A percentile compares a stretch with the other conserved stretches of the same genome.
These are phyloP conservation scores for Anthonomus grandis DNA, from an alignment of 1,140 invertebrate species.

Conservation along the genomic window DNA sequence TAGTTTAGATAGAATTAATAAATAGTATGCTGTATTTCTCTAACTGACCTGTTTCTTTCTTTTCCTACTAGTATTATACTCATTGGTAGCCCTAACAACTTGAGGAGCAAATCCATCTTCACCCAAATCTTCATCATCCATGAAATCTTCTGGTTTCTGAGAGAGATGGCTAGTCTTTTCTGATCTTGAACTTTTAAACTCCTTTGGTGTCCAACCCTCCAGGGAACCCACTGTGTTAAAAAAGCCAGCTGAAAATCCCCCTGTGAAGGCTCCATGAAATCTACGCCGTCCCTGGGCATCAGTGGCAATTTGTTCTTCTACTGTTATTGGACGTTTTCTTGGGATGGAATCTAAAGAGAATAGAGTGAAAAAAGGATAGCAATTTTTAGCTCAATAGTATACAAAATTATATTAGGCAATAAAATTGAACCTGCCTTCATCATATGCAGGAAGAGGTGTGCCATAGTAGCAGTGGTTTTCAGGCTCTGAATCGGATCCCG, in stretches of 20 bases:
- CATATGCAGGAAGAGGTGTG: conserved; percentile 69
- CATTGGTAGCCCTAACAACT: conserved; percentile 70
- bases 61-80: conserved; percentile 59
- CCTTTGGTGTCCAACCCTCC: conserved; percentile 91
- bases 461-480: conserved; percentile 70
- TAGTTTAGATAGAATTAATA: not conserved
- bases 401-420: not conserved
- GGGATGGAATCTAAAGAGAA: conserved; percentile 66
- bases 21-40: too few relatives aligned
- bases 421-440: conserved; percentile 64
- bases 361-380: not conserved
- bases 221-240: conserved; percentile 94
- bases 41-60: conserved; percentile 50
- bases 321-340: conserved; percentile 73
- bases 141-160: conserved; percentile 88
- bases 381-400: not conserved
- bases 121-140: conserved; percentile 96
- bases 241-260: conserved; percentile 97
- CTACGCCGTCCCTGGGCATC: conserved; percentile 86
- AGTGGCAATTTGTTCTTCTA: conserved; percentile 87
- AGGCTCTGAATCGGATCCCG: conserved; percentile 53
- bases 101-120: conserved; percentile 95
- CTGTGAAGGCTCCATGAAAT: conserved; percentile 99
- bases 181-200: conserved; percentile 85
- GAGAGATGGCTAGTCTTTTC: conserved; percentile 57